Evolutionary conservation across 2,113 vertebrate species (phyloP), one percentile per base, ranked within the genome.

Genomic region (Ceratotherium simum): DNA sequence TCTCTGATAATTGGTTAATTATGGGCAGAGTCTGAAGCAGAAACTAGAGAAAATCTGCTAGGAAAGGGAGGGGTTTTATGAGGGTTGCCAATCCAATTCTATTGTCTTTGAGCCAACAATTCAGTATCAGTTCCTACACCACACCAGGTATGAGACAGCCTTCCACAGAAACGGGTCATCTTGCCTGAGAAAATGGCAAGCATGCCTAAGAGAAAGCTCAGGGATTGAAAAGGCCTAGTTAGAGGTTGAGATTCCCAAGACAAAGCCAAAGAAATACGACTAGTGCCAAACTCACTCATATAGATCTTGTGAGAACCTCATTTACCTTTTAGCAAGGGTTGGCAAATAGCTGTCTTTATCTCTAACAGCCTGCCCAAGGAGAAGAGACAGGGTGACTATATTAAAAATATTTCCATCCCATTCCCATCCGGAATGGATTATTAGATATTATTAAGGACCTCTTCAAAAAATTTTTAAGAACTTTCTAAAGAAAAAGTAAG

Each of bases 401-500:
- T 73, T 54, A 21, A 16, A 60, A 83, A 64, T 27, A 67, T 64
- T 64, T 95, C 25, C 25, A 90, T 46, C 14, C 42, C 8, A 13
- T 33, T 13, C 6, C 31, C 13, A 60, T 12, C 54, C 29, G 54
- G 58, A 84, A 93, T 17, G 8, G 23, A 81, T 93, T 64, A 42
- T 12, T 70, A n/a, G 31, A 31, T 76, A 60, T 60, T 60, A 56
- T 8, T 51, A 89, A 89, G 11, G 21, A 60, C 2, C 6, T 90
- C 23, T 65, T 87, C 72, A 95, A 94, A 31, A 7, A 78, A 88
- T 67, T 58, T 4, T 4, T 36, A 31, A 95, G 33, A 13, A 87
- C 20, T 96, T 36, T 83, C 31, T 82, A 80, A 82, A 60, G 39
- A 90, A 88, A 78, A 86, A 73, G 16, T 92, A 86, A 86, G 31